Conservation (phyloP, 1,140 invertebrate genomes). For the Aphaenogaster ashmeadi region DNA sequence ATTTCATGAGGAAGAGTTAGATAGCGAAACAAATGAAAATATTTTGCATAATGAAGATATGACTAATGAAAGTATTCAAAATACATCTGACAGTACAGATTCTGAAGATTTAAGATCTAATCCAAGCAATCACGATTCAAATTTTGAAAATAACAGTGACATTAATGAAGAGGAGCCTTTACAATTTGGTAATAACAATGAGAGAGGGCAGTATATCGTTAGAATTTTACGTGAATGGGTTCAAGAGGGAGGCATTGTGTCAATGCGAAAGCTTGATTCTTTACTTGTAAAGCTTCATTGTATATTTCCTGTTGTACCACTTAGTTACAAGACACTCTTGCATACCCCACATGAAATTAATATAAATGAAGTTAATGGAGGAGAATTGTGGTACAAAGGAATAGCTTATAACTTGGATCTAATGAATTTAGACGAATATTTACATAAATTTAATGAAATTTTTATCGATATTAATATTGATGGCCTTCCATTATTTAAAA, state of each 20-base stretch:
- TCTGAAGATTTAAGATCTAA: not conserved
- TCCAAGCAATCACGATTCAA: not conserved
- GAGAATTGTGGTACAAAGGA: slow-evolving; percentile 9
- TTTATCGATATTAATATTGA: not conserved
- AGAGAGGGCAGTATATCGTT: not conserved
- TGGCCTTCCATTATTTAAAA: slow-evolving; percentile 18
- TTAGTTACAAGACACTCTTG: slow-evolving; percentile 4
- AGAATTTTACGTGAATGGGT: not conserved
- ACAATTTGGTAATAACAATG: not conserved
- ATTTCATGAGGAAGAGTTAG: not conserved
- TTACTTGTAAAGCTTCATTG: not conserved
- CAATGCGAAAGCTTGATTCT: not conserved
- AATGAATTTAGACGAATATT: slow-evolving; percentile 7
- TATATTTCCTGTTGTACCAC: not conserved
- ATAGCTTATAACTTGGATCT: not conserved
- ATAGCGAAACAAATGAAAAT: too few relatives aligned
- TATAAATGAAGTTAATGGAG: slow-evolving; percentile 8
- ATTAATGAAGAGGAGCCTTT: not conserved
- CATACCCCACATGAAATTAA: not conserved
- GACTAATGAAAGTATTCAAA: not conserved
- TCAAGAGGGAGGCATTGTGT: not conserved
- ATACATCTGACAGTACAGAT: not conserved
- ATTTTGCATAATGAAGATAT: not conserved
- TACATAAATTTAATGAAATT: slow-evolving; percentile 10
- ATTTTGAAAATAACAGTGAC: not conserved